Conservation (phyloP, 2,888 invertebrate species). For the Crossocerus cetratus region DNA sequence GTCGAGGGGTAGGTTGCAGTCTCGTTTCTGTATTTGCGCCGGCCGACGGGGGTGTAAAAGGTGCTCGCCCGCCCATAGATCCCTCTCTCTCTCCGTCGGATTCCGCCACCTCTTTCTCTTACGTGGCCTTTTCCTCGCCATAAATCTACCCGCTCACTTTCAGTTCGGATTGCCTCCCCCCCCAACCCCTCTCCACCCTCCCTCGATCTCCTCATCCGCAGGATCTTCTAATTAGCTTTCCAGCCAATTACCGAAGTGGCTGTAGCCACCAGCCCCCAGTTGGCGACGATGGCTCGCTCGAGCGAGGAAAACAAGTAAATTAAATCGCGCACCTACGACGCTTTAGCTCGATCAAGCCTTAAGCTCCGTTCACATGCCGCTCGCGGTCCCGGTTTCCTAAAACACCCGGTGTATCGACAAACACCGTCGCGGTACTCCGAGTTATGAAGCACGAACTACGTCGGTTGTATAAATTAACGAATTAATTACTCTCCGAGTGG, state of each 20-base stretch:
- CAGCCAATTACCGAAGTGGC: conserved; percentile 39
- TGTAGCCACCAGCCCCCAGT: conserved; percentile 6
- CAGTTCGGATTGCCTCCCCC: conserved; percentile 46
- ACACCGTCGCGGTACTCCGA: too few species aligned
- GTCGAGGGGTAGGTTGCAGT: too few species aligned
- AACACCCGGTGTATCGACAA: too few species aligned
- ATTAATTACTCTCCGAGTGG: too few species aligned
- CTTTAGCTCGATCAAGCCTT: too few species aligned
- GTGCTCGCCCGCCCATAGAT: conserved; percentile 38
- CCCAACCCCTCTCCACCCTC: background rate
- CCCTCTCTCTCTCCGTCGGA: conserved; percentile 28
- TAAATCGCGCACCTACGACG: background rate
- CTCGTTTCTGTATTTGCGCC: background rate
- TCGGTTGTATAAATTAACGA: too few species aligned
- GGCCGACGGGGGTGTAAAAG: background rate
- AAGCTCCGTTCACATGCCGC: too few species aligned
- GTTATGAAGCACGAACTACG: too few species aligned
- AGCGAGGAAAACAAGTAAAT: conserved; percentile 25
- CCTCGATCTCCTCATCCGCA: too few species aligned
- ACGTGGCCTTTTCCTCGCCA: conserved; percentile 45
- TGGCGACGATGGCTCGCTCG: conserved; percentile 19
- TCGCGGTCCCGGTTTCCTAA: too few species aligned
- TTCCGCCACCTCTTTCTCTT: conserved; percentile 44
- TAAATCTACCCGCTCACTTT: conserved; percentile 57
- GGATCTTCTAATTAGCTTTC: conserved; percentile 48